phyloP scores from a whole-genome alignment of 2,888 invertebrate genomes.

The Drosophila sordidula region DNA sequence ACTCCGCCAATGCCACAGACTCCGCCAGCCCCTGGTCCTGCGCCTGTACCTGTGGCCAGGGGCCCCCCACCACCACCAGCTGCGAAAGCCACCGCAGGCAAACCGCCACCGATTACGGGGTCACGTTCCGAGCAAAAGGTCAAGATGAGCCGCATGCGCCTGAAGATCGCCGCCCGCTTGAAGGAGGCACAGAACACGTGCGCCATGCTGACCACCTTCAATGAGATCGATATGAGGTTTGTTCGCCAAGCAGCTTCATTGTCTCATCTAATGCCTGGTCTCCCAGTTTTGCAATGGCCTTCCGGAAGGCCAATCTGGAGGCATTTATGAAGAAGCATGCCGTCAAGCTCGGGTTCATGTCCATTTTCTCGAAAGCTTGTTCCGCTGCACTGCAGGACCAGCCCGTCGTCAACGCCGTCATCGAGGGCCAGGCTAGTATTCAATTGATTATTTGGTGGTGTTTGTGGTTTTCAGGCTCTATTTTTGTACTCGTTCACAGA shows the following conservation, averaged over 20 bases:
- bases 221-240: slow-evolving; percentile 97
- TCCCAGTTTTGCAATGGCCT: slow-evolving; percentile 94
- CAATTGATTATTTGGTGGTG: not conserved
- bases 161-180: slow-evolving; percentile 96
- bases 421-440: slow-evolving; percentile 89
- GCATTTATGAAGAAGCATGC: slow-evolving; percentile 97
- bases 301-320: slow-evolving; percentile 95
- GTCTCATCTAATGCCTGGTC: not conserved
- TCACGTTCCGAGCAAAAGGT: slow-evolving; percentile 97
- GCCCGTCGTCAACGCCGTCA: slow-evolving; percentile 98
- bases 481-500: too few species aligned
- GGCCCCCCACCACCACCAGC: not conserved
- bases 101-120: slow-evolving; percentile 92
- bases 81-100: slow-evolving; percentile 61
- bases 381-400: slow-evolving; percentile 97
- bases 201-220: slow-evolving; percentile 99
- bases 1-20: too few species aligned
- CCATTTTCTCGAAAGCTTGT: slow-evolving; percentile 97
- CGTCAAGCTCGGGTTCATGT: slow-evolving; percentile 99
- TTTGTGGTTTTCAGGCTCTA: too few species aligned
- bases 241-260: not conserved
- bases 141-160: slow-evolving; percentile 99
- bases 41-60: not conserved
- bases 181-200: slow-evolving; percentile 99
- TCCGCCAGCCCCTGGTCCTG: slow-evolving; percentile 63